Evolutionary conservation across 2,888 invertebrate genomes (phyloP).

Genomic region (Cremastinae sp.): DNA sequence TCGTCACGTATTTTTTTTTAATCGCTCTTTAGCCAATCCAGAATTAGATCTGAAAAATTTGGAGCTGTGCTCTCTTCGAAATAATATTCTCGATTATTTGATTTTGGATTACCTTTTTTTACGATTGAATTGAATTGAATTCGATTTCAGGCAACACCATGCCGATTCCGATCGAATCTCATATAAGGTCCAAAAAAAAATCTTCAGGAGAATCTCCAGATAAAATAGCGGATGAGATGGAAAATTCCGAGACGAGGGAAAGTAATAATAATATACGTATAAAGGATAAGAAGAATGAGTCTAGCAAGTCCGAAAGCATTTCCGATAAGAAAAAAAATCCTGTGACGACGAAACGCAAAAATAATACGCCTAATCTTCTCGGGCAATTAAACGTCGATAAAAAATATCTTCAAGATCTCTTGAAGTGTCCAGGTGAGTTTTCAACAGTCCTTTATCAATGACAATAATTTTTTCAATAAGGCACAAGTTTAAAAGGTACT

Average conservation of each 20-base stretch:
- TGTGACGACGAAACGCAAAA: slow-evolving; percentile 54
- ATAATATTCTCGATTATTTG: not conserved
- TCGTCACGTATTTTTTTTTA: slow-evolving; percentile 24
- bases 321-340: slow-evolving; percentile 44
- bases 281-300: slow-evolving; percentile 17
- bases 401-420: slow-evolving; percentile 71
- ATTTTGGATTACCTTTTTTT: not conserved
- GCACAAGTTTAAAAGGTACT: not conserved
- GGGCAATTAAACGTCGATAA: slow-evolving; percentile 72
- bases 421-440: slow-evolving; percentile 71
- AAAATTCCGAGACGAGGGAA: slow-evolving; percentile 13
- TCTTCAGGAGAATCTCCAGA: not conserved
- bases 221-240: not conserved
- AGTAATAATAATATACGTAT: slow-evolving; percentile 40
- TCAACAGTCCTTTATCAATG: not conserved
- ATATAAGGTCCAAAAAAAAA: slow-evolving; percentile 35
- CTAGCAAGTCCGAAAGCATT: slow-evolving; percentile 25
- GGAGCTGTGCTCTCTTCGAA: too few relatives aligned
- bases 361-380: slow-evolving; percentile 66
- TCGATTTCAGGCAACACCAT: slow-evolving; percentile 55
- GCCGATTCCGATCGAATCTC: slow-evolving; percentile 54
- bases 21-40: not conserved
- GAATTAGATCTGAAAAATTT: slow-evolving; percentile 3
- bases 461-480: not conserved
- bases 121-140: too few relatives aligned